phyloP scores from a whole-genome alignment of 2,113 vertebrate genomes.

The Rana temporaria region DNA sequence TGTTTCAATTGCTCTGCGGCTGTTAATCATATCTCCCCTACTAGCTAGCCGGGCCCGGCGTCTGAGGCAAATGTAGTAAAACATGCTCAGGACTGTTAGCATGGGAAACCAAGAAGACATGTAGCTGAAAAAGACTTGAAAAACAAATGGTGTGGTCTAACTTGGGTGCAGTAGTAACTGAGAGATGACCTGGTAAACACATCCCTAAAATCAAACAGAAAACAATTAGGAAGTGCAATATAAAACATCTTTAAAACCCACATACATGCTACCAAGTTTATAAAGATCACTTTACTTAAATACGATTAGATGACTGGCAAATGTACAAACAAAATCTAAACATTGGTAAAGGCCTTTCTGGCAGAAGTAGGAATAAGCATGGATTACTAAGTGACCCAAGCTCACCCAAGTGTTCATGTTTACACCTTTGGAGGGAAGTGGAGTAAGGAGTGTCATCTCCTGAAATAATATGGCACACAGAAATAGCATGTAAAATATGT shows the following conservation, averaged over 20 bases:
- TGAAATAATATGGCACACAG: no score
- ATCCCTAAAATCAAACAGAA: constrained; percentile 15
- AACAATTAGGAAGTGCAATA: not conserved
- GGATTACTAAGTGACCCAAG: no score
- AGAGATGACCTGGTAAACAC: constrained; percentile 54
- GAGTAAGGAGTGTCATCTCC: no score
- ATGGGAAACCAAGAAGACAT: constrained; percentile 89
- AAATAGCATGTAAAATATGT: no score
- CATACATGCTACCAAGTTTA: not conserved
- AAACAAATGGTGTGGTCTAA: constrained; percentile 67
- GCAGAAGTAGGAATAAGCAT: no score
- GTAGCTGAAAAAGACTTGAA: constrained; percentile 65
- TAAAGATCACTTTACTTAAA: no score
- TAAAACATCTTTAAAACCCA: not conserved
- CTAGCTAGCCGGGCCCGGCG: constrained; percentile 93
- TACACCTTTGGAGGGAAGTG: no score
- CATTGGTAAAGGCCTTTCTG: no score
- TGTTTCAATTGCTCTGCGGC: constrained; percentile 88
- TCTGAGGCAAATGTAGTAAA: constrained; percentile 99
- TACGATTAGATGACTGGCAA: no score
- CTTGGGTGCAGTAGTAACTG: constrained; percentile 67
- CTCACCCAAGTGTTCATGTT: no score
- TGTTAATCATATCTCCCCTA: constrained; percentile 90
- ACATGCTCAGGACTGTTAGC: constrained; percentile 98
- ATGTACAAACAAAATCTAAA: no score